A percentile compares a stretch with the other conserved stretches of the same genome.
phyloP scores from a whole-genome alignment of 2,113 vertebrate species.

The Muntiacus muntjak region DNA sequence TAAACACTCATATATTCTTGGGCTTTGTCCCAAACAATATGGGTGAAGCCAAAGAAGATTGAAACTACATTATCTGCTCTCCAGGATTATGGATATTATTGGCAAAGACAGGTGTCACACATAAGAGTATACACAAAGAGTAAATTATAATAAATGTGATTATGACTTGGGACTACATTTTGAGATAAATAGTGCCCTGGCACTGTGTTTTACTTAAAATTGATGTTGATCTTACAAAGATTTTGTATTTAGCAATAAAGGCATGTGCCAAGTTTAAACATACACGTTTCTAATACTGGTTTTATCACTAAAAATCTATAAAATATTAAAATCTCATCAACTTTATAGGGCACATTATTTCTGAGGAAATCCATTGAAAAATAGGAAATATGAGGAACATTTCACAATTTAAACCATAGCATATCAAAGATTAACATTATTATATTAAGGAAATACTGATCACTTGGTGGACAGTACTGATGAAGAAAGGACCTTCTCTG shows the following conservation, averaged over 20 bases:
- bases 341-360: neutral
- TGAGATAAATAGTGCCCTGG: neutral
- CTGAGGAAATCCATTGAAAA: neutral
- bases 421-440: neutral
- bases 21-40: constrained; percentile 35
- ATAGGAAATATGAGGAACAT: neutral
- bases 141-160: constrained; percentile 35
- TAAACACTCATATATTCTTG: constrained; percentile 49
- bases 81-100: constrained; percentile 51
- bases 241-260: neutral
- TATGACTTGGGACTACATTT: neutral
- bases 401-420: neutral
- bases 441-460: neutral
- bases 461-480: neutral
- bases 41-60: constrained; percentile 35
- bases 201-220: neutral
- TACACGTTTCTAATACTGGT: neutral
- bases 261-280: neutral
- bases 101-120: constrained; percentile 38
- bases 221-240: neutral
- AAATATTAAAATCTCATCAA: neutral
- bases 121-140: constrained; percentile 13
- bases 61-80: constrained; percentile 42
- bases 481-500: neutral
- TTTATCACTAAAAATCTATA: neutral